Evolutionary conservation across 2,888 invertebrate genomes (phyloP), one percentile per base, ranked within the genome.

Genomic region (Charanyca ferruginea): DNA sequence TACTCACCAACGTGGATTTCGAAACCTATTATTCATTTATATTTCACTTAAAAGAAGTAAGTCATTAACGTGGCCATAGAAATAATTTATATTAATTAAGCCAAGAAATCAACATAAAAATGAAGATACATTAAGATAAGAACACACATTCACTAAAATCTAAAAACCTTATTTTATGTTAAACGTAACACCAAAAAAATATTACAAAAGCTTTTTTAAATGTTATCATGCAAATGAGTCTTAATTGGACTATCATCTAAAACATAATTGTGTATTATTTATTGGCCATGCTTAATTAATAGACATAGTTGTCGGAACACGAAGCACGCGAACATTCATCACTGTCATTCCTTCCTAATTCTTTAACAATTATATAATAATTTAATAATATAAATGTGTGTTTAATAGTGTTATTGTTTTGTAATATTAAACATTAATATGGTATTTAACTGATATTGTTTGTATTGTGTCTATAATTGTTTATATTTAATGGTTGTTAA

Each of bases 201-300:
- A 28, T 63, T 57, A 64, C 38, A 66, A 71, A 66, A 62, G 66
- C 60, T 65, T 66, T 67, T 77, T 51, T 41, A 68, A 77, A 73
- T 73, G 53, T 49, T 75, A 73, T 48, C 51, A 80, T 76, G 62
- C 44, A 80, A 81, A 81, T 76, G 25, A 54, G 7, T 7, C 49
- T 73, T 80, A 81, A 81, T 82, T 81, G 80, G 83, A 42, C 71
- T 78, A 82, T 78, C 80, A 73, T 78, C 67, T 47, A 57, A 66
- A 73, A 68, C 55, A 52, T 80, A 83, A 80, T 73, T 74, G 66
- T 73, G 23, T 72, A 76, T 80, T 80, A 83, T 83, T 83, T 80
- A 82, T 78, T 67, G 49, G 52, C 35, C 48, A 62, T 55, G 49
- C 25, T 78, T 74, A 78, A 76, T 80, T 69, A 74, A 67, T 76